Percentiles rank a stretch among this genome's conserved stretches.
Evolutionary conservation across 2,113 vertebrate species (phyloP).

Genomic region (Dasyprocta punctata): DNA sequence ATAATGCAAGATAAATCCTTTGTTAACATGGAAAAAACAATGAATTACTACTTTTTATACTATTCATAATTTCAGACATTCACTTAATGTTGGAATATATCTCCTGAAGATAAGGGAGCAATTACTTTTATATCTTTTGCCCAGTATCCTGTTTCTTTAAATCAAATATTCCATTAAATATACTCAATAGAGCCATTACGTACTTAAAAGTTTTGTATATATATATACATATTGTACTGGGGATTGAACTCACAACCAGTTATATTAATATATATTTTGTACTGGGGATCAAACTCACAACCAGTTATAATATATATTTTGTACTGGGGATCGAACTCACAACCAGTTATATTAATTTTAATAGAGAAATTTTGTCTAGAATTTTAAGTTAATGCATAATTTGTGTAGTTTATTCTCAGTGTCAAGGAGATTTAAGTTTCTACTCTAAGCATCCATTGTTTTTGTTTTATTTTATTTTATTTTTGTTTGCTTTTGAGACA

Average conservation of each 20-base stretch:
- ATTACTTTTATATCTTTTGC: not conserved
- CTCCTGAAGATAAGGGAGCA: not conserved
- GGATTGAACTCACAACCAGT: no score
- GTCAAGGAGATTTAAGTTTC: not conserved
- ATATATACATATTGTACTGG: no score
- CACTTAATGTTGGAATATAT: not conserved
- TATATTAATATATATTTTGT: no score
- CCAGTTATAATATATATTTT: no score
- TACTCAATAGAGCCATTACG: not conserved
- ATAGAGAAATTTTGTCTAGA: not conserved
- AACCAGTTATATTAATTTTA: not conserved
- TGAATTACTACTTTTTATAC: not conserved
- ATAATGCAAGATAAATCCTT: rapidly evolving
- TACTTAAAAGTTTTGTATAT: not conserved
- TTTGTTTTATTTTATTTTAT: no score
- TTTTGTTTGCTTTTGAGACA: no score
- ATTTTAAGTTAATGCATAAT: not conserved
- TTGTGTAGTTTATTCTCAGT: not conserved
- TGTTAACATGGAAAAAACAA: not conserved
- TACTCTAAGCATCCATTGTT: not conserved
- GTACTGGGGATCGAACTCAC: no score
- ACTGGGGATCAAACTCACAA: no score
- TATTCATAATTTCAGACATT: not conserved
- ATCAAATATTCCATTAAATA: not conserved
- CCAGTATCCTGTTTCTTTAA: not conserved